Conservation (phyloP, 2,113 vertebrate genomes). For the Mastomys natalensis region DNA sequence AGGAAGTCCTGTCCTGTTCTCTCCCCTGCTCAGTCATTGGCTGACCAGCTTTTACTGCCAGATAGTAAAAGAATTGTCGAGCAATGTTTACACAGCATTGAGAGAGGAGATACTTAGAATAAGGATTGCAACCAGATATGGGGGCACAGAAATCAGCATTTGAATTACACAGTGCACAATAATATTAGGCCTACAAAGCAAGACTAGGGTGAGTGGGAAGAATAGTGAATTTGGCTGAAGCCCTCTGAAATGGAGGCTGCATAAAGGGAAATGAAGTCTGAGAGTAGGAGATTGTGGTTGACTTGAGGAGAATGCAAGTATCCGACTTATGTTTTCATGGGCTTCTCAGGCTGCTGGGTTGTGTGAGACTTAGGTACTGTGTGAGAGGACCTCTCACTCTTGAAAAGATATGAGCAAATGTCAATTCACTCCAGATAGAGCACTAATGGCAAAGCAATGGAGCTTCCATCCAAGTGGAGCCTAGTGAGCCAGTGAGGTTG, state of each 20-base stretch:
- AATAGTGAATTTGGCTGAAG: neutral
- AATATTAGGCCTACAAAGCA: too few species aligned
- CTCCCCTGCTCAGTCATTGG: too few species aligned
- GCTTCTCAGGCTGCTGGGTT: neutral
- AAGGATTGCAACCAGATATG: too few species aligned
- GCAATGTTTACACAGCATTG: too few species aligned
- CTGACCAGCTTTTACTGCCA: too few species aligned
- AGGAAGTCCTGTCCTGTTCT: too few species aligned
- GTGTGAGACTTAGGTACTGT: neutral
- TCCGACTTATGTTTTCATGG: neutral
- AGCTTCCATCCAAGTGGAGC: neutral
- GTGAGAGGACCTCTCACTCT: neutral
- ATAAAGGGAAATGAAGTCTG: slow-evolving; percentile 33
- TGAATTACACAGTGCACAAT: too few species aligned
- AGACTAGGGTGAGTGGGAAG: neutral
- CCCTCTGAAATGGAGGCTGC: neutral
- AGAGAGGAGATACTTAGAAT: too few species aligned
- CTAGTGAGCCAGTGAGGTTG: neutral
- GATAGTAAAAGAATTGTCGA: too few species aligned
- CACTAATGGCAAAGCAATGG: neutral
- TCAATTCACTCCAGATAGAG: neutral
- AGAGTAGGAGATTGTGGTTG: neutral
- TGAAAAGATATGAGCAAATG: too few species aligned
- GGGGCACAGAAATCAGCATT: too few species aligned
- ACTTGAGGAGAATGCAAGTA: neutral